Evolutionary conservation across 2,797 vertebrate genomes (phyloP).

Genomic region (Sebastes alutus): DNA sequence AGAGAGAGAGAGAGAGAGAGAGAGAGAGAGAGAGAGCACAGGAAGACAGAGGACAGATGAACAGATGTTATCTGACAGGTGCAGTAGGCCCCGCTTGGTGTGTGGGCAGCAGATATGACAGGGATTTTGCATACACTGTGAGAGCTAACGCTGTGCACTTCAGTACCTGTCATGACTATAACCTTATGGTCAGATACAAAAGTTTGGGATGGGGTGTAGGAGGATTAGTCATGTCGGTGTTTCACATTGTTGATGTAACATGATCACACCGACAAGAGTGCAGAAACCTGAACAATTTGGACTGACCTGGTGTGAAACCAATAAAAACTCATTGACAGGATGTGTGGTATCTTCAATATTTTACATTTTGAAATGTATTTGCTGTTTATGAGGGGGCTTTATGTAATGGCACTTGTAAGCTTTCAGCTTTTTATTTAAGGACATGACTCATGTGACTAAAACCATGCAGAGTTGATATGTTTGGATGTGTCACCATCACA

Average conservation of each 20-base stretch:
- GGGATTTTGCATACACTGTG: constrained; percentile 66
- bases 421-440: not conserved
- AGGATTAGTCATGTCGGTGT: constrained; percentile 58
- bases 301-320: constrained; percentile 13
- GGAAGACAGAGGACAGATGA: constrained; percentile 59
- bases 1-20: constrained; percentile 12
- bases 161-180: constrained; percentile 65
- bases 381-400: not conserved
- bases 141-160: constrained; percentile 58
- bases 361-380: constrained; percentile 3
- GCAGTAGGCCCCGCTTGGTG: constrained; percentile 64
- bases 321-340: not conserved
- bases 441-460: constrained; percentile 20
- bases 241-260: constrained; percentile 40
- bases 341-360: not conserved
- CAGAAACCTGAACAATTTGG: not conserved
- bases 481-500: not conserved
- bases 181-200: constrained; percentile 63
- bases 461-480: constrained; percentile 6
- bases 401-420: not conserved
- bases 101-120: constrained; percentile 72
- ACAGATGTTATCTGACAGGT: constrained; percentile 78
- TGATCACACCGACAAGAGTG: constrained; percentile 9
- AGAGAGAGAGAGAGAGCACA: constrained; percentile 11
- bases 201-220: constrained; percentile 41